A percentile compares a stretch with the other conserved stretches of the same genome.
Evolutionary conservation across 2,888 invertebrate genomes (phyloP).

Genomic region (Sminthurides aquaticus): DNA sequence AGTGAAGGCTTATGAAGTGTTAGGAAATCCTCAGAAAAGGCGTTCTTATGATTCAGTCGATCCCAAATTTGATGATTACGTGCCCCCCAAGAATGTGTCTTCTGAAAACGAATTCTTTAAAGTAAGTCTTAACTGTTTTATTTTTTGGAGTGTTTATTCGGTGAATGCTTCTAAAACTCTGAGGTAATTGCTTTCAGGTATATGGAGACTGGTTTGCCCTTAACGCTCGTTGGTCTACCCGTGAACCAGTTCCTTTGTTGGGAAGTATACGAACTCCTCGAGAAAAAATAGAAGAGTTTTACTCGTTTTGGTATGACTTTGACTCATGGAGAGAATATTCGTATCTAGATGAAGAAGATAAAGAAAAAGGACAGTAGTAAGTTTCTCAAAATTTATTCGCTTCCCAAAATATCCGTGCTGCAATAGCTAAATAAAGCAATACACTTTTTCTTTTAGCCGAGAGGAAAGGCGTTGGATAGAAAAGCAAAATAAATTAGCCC

Average conservation of each 20-base stretch:
- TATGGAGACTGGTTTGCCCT: slow-evolving; percentile 57
- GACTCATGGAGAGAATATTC: slow-evolving; percentile 99
- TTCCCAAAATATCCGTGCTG: too few species aligned
- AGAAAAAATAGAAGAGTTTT: slow-evolving; percentile 85
- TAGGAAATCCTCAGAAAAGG: slow-evolving; percentile 71
- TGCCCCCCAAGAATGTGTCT: slow-evolving; percentile 63
- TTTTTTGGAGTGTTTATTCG: background rate
- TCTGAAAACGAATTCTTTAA: slow-evolving; percentile 50
- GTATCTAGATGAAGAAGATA: slow-evolving; percentile 96
- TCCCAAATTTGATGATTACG: slow-evolving; percentile 79
- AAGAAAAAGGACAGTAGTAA: slow-evolving; percentile 85
- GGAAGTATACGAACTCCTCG: slow-evolving; percentile 68
- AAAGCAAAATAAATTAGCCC: slow-evolving; percentile 88
- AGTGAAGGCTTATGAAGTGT: slow-evolving; percentile 89
- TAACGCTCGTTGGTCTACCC: slow-evolving; percentile 87
- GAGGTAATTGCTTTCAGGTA: slow-evolving; percentile 39
- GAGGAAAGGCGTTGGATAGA: slow-evolving; percentile 97
- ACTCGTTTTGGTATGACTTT: slow-evolving; percentile 97
- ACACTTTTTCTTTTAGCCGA: slow-evolving; percentile 54
- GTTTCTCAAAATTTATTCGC: slow-evolving; percentile 32
- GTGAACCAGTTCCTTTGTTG: slow-evolving; percentile 72
- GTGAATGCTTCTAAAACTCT: too few species aligned
- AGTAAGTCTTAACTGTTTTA: slow-evolving; percentile 28
- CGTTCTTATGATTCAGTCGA: slow-evolving; percentile 95
- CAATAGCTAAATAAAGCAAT: too few species aligned